Conservation (phyloP, 2,797 vertebrate species). For the Holocentrus rufus region DNA sequence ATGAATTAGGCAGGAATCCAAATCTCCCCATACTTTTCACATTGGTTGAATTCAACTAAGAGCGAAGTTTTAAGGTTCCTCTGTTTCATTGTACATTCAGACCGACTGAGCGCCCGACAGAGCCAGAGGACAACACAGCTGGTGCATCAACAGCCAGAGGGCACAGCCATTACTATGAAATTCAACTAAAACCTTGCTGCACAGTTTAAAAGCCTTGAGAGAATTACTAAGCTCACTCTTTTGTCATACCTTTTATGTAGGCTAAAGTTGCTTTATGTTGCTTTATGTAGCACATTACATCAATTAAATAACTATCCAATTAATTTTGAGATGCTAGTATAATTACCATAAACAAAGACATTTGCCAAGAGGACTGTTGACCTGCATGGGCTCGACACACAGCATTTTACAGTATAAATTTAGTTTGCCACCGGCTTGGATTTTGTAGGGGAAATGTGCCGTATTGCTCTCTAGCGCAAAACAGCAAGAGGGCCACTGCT, state of each 20-base stretch:
- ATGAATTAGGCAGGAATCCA: background rate
- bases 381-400: too few species aligned
- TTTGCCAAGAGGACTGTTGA: too few species aligned
- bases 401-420: conserved; percentile 8
- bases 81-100: conserved; percentile 1
- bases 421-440: conserved; percentile 16
- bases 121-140: conserved; percentile 33
- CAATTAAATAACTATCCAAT: too few species aligned
- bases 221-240: background rate
- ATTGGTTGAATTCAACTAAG: background rate
- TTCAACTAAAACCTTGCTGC: conserved; percentile 6
- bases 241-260: background rate
- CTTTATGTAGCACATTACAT: too few species aligned
- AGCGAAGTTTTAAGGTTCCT: background rate
- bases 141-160: conserved; percentile 27
- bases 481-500: conserved; percentile 37
- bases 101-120: conserved; percentile 4
- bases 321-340: too few species aligned
- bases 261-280: too few species aligned
- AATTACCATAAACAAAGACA: too few species aligned
- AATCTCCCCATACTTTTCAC: background rate
- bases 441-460: conserved; percentile 40
- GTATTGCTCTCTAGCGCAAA: conserved; percentile 50
- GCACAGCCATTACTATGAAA: conserved; percentile 13
- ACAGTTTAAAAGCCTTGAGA: conserved; percentile 16